phyloP scores from a whole-genome alignment of 2,888 invertebrate species.

The Tipula lateralis region DNA sequence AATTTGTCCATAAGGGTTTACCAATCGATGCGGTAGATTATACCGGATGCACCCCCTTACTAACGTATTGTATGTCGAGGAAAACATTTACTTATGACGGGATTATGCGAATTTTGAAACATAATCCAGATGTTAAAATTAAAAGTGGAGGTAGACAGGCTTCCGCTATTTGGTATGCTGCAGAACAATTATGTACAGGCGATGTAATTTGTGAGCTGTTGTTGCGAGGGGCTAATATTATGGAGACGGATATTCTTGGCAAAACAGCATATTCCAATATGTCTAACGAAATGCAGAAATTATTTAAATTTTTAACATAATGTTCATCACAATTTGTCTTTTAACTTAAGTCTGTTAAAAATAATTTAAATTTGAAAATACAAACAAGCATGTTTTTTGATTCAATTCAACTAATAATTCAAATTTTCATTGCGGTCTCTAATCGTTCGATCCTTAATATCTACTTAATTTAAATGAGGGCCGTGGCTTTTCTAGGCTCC shows the following conservation, averaged over 20 bases:
- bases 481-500: no score
- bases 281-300: background rate
- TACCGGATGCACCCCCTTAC: background rate
- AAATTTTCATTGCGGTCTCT: no score
- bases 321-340: no score
- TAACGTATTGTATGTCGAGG: background rate
- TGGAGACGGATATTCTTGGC: background rate
- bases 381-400: no score
- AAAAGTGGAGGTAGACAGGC: background rate
- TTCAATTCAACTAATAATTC: no score
- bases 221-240: background rate
- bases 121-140: background rate
- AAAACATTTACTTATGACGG: background rate
- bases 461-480: no score
- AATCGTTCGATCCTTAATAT: no score
- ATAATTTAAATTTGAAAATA: no score
- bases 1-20: background rate
- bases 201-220: background rate
- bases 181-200: background rate
- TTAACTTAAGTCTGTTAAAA: no score
- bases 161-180: background rate
- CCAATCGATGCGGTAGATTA: background rate
- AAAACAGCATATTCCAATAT: background rate
- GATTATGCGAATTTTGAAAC: background rate
- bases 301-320: background rate